Conservation (phyloP, 2,888 invertebrate genomes). For the Ornithoptera alexandrae region DNA sequence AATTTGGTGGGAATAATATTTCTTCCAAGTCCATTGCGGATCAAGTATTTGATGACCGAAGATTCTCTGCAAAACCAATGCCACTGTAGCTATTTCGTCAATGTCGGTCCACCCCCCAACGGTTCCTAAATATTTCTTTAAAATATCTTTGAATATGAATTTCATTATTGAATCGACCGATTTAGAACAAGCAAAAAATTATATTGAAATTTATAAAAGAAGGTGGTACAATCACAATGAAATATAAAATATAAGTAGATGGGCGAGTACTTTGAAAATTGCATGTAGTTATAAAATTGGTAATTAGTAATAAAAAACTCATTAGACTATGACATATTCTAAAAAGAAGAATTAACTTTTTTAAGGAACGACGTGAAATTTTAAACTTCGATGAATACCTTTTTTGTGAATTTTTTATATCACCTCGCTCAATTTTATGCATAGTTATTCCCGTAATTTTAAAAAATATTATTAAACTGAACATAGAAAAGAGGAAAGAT, state of each 20-base stretch:
- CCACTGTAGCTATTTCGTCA: conserved; percentile 44
- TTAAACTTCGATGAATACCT: too few relatives aligned
- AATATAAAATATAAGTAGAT: background rate
- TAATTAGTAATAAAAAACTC: too few relatives aligned
- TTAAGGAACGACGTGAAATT: too few relatives aligned
- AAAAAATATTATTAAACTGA: too few relatives aligned
- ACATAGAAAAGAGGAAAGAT: too few relatives aligned
- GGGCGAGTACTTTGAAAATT: too few relatives aligned
- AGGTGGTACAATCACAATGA: conserved; percentile 9
- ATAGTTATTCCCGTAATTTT: too few relatives aligned
- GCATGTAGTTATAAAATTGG: too few relatives aligned
- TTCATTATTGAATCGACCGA: conserved; percentile 5
- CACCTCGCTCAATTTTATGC: too few relatives aligned
- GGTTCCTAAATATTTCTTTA: conserved; percentile 44
- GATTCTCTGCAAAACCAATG: conserved; percentile 47
- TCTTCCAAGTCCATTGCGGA: conserved; percentile 55
- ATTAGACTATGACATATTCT: too few relatives aligned
- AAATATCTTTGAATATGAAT: conserved; percentile 5
- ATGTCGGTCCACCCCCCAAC: conserved; percentile 48
- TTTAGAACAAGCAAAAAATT: background rate
- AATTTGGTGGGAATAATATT: conserved; percentile 42
- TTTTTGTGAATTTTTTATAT: too few relatives aligned
- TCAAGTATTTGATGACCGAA: conserved; percentile 58
- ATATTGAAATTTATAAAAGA: background rate
- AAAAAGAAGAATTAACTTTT: too few relatives aligned